phyloP scores from a whole-genome alignment of 2,888 invertebrate species.

The Abrostola triplasia region DNA sequence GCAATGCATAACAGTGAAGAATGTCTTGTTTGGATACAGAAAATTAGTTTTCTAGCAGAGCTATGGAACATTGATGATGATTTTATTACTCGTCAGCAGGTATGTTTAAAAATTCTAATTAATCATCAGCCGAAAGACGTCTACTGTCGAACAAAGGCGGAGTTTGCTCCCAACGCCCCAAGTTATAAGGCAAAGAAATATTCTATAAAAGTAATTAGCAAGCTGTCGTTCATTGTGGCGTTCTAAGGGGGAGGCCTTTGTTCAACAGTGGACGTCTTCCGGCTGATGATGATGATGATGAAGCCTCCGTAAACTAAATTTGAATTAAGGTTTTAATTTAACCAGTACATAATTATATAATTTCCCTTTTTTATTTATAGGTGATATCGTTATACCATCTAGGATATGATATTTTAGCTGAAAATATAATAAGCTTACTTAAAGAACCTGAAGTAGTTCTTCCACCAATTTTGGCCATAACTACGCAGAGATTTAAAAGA shows the following conservation, averaged over 20 bases:
- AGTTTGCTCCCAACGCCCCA: too few species aligned
- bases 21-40: slow-evolving; percentile 91
- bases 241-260: too few species aligned
- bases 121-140: too few species aligned
- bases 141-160: too few species aligned
- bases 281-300: too few species aligned
- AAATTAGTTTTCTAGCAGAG: slow-evolving; percentile 91
- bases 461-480: slow-evolving; percentile 92
- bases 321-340: not conserved
- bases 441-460: slow-evolving; percentile 91
- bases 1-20: slow-evolving; percentile 78
- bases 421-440: slow-evolving; percentile 90
- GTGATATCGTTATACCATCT: slow-evolving; percentile 89
- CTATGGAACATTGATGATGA: slow-evolving; percentile 94
- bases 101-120: slow-evolving; percentile 60
- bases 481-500: slow-evolving; percentile 93
- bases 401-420: slow-evolving; percentile 89
- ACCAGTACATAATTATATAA: not conserved
- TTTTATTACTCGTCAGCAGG: slow-evolving; percentile 93
- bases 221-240: too few species aligned
- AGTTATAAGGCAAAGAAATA: too few species aligned
- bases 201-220: too few species aligned
- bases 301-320: not conserved
- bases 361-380: slow-evolving; percentile 66
- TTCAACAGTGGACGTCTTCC: too few species aligned